Percentiles rank a stretch among this genome's conserved stretches.
Evolutionary conservation across 2,888 invertebrate species (phyloP).

Genomic region (Leptopilina drosophilae): DNA sequence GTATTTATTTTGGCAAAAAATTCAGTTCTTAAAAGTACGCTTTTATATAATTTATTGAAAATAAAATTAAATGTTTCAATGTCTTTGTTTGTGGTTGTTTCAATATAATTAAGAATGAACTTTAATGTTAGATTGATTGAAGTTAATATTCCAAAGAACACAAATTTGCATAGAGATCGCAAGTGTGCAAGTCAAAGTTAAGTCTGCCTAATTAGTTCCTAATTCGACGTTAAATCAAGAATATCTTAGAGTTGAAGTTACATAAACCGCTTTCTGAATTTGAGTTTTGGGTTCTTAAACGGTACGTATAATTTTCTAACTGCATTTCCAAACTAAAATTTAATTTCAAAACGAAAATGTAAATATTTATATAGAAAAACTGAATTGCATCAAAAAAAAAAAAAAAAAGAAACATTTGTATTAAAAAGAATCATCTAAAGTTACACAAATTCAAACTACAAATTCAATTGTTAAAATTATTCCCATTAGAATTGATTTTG

Average conservation of each 20-base stretch:
- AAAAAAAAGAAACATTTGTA: too few species aligned
- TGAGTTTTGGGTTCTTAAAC: neutral
- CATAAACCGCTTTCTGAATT: constrained; percentile 27
- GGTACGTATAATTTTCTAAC: constrained; percentile 3
- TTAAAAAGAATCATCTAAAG: too few species aligned
- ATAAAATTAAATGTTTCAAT: too few species aligned
- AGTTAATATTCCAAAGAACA: neutral
- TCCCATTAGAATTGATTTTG: too few species aligned
- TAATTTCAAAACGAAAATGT: neutral
- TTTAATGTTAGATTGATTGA: neutral
- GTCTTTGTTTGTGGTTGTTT: neutral
- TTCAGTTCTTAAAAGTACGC: too few species aligned
- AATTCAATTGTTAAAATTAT: too few species aligned
- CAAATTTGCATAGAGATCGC: constrained; percentile 19
- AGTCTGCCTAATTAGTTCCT: constrained; percentile 25
- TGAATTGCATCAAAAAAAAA: too few species aligned
- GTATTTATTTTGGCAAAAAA: too few species aligned
- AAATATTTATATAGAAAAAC: too few species aligned
- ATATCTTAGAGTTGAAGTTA: constrained; percentile 15
- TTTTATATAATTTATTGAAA: too few species aligned
- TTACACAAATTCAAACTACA: too few species aligned
- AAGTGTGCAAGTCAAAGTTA: constrained; percentile 12
- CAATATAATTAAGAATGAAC: neutral
- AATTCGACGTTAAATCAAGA: constrained; percentile 13
- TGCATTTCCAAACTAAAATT: neutral